Evolutionary conservation across 2,888 invertebrate species (phyloP), one percentile per base, ranked within the genome.

Genomic region (Pomacea canaliculata): DNA sequence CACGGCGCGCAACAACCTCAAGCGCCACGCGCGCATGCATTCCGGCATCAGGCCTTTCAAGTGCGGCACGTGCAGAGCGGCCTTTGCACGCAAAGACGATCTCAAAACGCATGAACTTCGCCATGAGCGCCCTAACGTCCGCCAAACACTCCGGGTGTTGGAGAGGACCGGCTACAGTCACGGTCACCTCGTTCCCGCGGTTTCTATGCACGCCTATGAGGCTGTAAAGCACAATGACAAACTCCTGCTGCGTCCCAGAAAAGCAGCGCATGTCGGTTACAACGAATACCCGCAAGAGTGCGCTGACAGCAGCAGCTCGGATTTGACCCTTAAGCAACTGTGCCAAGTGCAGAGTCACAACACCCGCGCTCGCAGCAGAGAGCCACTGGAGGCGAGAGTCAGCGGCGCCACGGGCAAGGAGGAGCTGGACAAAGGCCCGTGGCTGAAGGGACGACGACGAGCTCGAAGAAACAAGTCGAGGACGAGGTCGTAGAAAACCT

Each of bases 81-180:
- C 84, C 49, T 87, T 88, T 75, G 82, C 86, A 0, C 80, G 88
- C 37, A 83, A 84, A 70, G 86, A 87, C 70, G 86, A 86, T 60
- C 82, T 86, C 27, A 87, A 86, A 71, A 82, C 85, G 8, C 87
- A 87, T 78, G 77, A 84, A 37, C 81, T 87, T 13, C 84, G 85
- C n/a, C 87, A 88, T 76, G 82, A 82, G 56, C 51, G 51, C 7
- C 51, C 51, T 16, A 56, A 10, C 51, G 10, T 2, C 7, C 51
- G 51, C 51, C 51, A 8, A 8, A 56, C 12, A 10, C 16, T 56
- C 51, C 10, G 51, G 12, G 51, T 10, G 12, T 7, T 10, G 51
- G 51, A 16, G 51, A 4, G 16, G 2, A 8, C 7, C 51, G 10
- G 7, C 8, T 56, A 56, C 51, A 8, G 7, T 7, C 51, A 85